Evolutionary conservation across 2,797 vertebrate genomes (phyloP).

Genomic region (Thaleichthys pacificus): DNA sequence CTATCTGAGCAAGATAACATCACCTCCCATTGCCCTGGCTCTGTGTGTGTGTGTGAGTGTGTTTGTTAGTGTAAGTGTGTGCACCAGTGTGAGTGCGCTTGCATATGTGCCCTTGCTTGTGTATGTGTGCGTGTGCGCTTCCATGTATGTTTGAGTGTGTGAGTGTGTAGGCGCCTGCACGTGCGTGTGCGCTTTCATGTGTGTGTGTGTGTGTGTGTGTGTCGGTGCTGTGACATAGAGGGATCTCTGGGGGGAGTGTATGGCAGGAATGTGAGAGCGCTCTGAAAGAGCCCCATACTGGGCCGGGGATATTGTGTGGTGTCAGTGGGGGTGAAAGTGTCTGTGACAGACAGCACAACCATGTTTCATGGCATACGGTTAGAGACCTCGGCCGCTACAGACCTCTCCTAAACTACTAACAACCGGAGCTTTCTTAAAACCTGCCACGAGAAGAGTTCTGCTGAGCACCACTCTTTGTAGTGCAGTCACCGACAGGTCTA

Average conservation of each 20-base stretch:
- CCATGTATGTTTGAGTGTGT: no score
- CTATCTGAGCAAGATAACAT: not conserved
- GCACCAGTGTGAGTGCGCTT: no score
- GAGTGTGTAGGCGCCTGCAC: not conserved
- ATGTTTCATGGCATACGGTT: constrained; percentile 74
- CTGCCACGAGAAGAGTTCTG: not conserved
- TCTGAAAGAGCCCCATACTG: constrained; percentile 72
- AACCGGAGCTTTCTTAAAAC: constrained; percentile 12
- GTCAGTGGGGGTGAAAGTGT: constrained; percentile 73
- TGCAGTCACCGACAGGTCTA: not conserved
- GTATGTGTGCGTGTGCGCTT: no score
- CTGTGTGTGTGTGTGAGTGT: no score
- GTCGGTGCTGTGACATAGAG: constrained; percentile 33
- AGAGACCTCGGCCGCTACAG: constrained; percentile 53
- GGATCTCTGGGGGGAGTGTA: constrained; percentile 75
- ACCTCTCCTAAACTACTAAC: constrained; percentile 59
- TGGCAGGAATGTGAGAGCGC: constrained; percentile 71
- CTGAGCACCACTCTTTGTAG: not conserved
- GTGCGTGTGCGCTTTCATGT: not conserved
- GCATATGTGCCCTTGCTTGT: no score
- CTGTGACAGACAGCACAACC: constrained; percentile 77
- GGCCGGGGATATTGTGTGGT: constrained; percentile 69
- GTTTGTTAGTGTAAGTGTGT: no score
- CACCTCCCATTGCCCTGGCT: no score
- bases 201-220: constrained; percentile 2